These are phyloP conservation scores for Falco novaeseelandiae DNA, from an alignment of 2,797 vertebrate species.

Conservation along the genomic window DNA sequence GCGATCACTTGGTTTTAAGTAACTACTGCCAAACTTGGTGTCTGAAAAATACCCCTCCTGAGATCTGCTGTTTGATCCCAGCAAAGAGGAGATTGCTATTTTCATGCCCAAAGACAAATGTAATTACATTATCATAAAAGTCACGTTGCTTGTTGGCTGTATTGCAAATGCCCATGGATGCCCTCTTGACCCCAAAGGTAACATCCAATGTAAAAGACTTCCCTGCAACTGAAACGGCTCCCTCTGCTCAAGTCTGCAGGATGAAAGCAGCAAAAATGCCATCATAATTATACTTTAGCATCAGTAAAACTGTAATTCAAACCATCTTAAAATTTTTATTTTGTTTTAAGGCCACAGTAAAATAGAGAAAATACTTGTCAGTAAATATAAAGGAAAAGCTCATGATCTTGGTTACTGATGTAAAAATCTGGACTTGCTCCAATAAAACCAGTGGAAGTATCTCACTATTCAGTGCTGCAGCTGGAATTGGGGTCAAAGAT, in stretches of 20 bases:
- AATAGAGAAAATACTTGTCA: neutral
- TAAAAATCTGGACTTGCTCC: neutral
- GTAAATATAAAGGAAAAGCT: neutral
- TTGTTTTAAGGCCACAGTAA: neutral
- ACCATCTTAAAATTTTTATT: neutral
- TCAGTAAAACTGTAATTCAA: neutral
- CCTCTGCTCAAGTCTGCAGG: neutral
- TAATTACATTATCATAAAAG: constrained; percentile 29
- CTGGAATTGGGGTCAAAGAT: neutral
- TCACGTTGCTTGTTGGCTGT: neutral
- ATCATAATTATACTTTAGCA: neutral
- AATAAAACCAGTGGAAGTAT: neutral
- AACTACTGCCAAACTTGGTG: neutral
- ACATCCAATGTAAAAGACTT: neutral
- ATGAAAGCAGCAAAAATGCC: neutral
- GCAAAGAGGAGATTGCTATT: neutral
- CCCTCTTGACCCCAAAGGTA: neutral
- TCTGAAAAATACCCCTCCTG: neutral
- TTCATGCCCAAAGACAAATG: constrained; percentile 8
- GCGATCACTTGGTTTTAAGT: neutral
- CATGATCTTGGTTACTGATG: neutral
- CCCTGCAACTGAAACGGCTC: neutral
- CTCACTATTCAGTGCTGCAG: neutral
- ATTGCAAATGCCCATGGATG: neutral
- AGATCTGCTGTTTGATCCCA: neutral